Conservation (phyloP, 1,140 invertebrate species). For the Chymomyza costata region DNA sequence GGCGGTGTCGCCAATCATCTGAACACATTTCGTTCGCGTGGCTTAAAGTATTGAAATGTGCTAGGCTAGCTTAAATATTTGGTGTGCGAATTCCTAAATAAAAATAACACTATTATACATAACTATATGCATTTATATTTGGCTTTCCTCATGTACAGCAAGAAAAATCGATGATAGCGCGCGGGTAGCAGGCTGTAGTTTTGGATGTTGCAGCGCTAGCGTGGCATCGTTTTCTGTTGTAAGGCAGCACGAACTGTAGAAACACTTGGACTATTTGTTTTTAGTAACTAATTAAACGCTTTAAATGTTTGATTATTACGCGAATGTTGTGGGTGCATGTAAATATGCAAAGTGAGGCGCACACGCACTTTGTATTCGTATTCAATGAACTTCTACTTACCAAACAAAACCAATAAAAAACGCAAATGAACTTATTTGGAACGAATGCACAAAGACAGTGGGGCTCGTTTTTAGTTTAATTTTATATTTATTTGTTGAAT, state of each 20-base stretch:
- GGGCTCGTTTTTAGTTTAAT: slow-evolving; percentile 37
- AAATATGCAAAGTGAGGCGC: too few relatives aligned
- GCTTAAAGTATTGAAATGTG: slow-evolving; percentile 60
- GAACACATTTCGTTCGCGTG: slow-evolving; percentile 57
- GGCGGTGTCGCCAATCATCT: slow-evolving; percentile 41
- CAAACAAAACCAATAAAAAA: slow-evolving; percentile 55
- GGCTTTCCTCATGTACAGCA: slow-evolving; percentile 14
- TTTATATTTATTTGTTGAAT: slow-evolving; percentile 54
- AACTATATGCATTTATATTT: slow-evolving; percentile 1
- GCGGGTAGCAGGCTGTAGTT: too few relatives aligned
- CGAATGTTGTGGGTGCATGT: too few relatives aligned
- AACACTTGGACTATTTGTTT: too few relatives aligned
- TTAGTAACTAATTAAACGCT: too few relatives aligned
- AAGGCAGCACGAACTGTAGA: too few relatives aligned
- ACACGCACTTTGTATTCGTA: slow-evolving; percentile 16
- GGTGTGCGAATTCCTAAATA: slow-evolving; percentile 32
- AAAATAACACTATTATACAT: slow-evolving; percentile 9
- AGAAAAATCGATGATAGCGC: too few relatives aligned
- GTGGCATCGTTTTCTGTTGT: too few relatives aligned
- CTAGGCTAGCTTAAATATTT: slow-evolving; percentile 35
- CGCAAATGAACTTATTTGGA: slow-evolving; percentile 48
- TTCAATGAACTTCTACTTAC: slow-evolving; percentile 64
- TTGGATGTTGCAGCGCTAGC: too few relatives aligned
- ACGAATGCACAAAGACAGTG: slow-evolving; percentile 60
- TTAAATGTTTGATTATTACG: too few relatives aligned